Evolutionary conservation across 1,140 invertebrate species (phyloP), one percentile per base, ranked within the genome.

Genomic region (Colletes latitarsis): DNA sequence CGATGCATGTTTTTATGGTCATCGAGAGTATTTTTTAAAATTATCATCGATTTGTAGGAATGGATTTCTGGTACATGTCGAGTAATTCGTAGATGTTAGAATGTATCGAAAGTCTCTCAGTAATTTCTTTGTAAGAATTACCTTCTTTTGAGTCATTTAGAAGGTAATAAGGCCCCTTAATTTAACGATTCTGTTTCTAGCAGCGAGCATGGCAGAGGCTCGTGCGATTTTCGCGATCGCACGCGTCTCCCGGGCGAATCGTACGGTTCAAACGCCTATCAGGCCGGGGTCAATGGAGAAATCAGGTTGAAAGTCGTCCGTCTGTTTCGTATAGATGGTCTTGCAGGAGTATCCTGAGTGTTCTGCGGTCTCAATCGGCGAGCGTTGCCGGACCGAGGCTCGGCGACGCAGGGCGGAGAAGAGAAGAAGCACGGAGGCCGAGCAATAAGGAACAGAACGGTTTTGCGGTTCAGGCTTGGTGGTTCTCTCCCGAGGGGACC

Each of bases 361-460:
- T 73, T 87, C 75, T 87, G 85, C 74, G 84, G 82, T 87, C 85
- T 88, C 86, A 82, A 87, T 88, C 79, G 73, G 62, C 15, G 14
- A 58, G 60, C 58, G 46, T 46, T 6, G 43, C 49, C 49, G 58
- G 75, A 21, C 53, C 52, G 63, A 8, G 60, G 74, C 62, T 57
- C 68, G 46, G 41, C 43, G 81, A 76, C 62, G 69, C 63, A 82
- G 82, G 77, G 70, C 52, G 80, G 67, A 74, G 79, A 69, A 82
- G 84, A 75, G 75, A 52, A 58, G 71, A 75, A 71, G 67, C 74
- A 71, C 77, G 55, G 85, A 84, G 86, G 82, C 87, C 87, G 87
- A 82, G 89, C 88, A 92, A 92, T 92, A 91, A 91, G 91, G 90
- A 92, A 92, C 91, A 91, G 86, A 90, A 90, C 83, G 89, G 90